phyloP scores from a whole-genome alignment of 2,888 invertebrate genomes.

The Leucophora obtusa region DNA sequence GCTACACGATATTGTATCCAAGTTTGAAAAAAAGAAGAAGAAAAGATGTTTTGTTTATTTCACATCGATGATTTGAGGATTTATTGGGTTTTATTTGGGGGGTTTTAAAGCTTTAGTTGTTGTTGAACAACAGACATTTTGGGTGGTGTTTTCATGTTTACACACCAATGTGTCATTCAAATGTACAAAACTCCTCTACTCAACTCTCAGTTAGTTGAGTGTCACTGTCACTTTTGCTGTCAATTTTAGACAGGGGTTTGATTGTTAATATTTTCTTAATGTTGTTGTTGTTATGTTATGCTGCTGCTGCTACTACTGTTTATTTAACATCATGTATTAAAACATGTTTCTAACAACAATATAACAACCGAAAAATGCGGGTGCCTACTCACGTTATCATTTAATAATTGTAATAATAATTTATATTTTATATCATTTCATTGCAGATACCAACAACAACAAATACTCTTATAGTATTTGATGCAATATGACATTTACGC shows the following conservation, averaged over 20 bases:
- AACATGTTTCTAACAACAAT: conserved; percentile 39
- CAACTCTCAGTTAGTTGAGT: conserved; percentile 30
- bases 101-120: conserved; percentile 17
- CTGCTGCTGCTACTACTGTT: conserved; percentile 27
- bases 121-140: conserved; percentile 2
- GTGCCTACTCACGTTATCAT: conserved; percentile 36
- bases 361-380: conserved; percentile 46
- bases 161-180: conserved; percentile 43
- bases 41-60: conserved; percentile 10
- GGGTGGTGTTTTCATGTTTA: conserved; percentile 44
- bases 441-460: neutral
- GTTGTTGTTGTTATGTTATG: conserved; percentile 34
- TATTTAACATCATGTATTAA: conserved; percentile 35
- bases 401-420: conserved; percentile 18
- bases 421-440: conserved; percentile 34
- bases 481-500: conserved; percentile 37
- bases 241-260: conserved; percentile 55
- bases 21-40: neutral
- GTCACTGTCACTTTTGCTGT: conserved; percentile 58
- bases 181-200: conserved; percentile 21
- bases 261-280: conserved; percentile 49
- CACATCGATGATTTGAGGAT: conserved; percentile 40
- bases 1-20: conserved; percentile 12
- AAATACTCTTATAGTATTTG: neutral
- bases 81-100: no score